phyloP scores from a whole-genome alignment of 1,140 invertebrate species.

The Drosophila parvula region DNA sequence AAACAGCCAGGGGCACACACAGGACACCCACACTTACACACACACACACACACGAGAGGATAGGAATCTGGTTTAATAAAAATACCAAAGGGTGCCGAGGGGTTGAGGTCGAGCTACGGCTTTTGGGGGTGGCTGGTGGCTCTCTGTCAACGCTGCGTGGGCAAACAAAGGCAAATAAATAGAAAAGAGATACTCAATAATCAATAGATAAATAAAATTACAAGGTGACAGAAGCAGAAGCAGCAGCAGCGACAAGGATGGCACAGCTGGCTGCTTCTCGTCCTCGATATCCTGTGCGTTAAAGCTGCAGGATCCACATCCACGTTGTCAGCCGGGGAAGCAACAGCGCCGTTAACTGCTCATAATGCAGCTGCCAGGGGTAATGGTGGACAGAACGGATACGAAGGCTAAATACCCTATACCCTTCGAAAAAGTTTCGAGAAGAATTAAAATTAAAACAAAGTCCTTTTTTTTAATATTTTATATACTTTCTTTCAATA shows the following conservation, averaged over 20 bases:
- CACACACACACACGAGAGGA: slow-evolving; percentile 24
- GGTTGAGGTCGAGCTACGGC: slow-evolving; percentile 4
- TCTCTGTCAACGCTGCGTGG: slow-evolving; percentile 72
- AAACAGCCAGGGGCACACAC: slow-evolving; percentile 71
- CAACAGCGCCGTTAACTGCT: slow-evolving; percentile 65
- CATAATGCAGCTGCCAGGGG: slow-evolving; percentile 68
- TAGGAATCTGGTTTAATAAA: slow-evolving; percentile 74
- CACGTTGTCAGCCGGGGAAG: slow-evolving; percentile 20
- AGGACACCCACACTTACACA: slow-evolving; percentile 19
- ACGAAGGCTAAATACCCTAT: too few relatives aligned
- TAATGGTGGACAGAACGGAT: neutral
- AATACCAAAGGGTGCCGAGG: slow-evolving; percentile 53
- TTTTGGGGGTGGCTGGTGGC: slow-evolving; percentile 28
- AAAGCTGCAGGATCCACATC: slow-evolving; percentile 64
- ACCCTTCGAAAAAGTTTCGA: too few relatives aligned
- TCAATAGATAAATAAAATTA: slow-evolving; percentile 83
- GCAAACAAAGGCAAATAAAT: slow-evolving; percentile 82
- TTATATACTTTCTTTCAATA: too few relatives aligned
- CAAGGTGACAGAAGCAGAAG: slow-evolving; percentile 76
- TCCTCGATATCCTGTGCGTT: slow-evolving; percentile 21
- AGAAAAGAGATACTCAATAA: slow-evolving; percentile 83
- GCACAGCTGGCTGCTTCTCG: slow-evolving; percentile 54
- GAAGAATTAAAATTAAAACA: too few relatives aligned
- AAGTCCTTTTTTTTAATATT: too few relatives aligned
- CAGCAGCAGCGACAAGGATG: slow-evolving; percentile 46